Conservation (phyloP, 2,888 invertebrate genomes). For the Polymixis flavicincta region DNA sequence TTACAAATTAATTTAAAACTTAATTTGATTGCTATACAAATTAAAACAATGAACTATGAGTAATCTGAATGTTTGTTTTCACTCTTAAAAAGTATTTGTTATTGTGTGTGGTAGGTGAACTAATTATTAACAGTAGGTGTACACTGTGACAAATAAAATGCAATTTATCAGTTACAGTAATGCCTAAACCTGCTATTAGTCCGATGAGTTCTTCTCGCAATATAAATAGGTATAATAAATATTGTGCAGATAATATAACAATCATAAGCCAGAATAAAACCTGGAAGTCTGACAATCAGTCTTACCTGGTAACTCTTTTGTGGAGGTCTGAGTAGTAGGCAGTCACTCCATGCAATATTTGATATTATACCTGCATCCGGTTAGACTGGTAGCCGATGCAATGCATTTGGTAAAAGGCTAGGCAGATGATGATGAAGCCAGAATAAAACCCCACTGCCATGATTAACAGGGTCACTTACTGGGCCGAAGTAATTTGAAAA, state of each 20-base stretch:
- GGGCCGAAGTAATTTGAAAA: not conserved
- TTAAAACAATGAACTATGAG: conserved; percentile 7
- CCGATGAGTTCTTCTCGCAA: not conserved
- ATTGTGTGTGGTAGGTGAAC: not conserved
- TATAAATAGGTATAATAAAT: not conserved
- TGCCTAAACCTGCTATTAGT: not conserved
- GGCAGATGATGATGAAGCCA: too few species aligned
- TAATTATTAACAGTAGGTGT: not conserved
- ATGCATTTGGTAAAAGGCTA: too few species aligned
- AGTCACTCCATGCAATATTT: too few species aligned
- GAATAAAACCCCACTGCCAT: not conserved
- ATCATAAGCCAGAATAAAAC: not conserved
- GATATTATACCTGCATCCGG: too few species aligned
- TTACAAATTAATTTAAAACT: conserved; percentile 25
- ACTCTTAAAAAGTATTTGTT: not conserved
- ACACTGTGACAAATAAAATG: not conserved
- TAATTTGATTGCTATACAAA: conserved; percentile 19
- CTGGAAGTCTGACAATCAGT: not conserved
- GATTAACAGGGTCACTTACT: not conserved
- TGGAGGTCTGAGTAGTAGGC: too few species aligned
- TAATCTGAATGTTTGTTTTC: not conserved
- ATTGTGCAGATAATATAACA: not conserved
- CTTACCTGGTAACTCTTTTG: too few species aligned
- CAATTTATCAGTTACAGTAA: not conserved
- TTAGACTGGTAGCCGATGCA: too few species aligned